These are phyloP conservation scores for Tricholaema leucomelas DNA, from an alignment of 2,113 vertebrate genomes.

Conservation along the genomic window DNA sequence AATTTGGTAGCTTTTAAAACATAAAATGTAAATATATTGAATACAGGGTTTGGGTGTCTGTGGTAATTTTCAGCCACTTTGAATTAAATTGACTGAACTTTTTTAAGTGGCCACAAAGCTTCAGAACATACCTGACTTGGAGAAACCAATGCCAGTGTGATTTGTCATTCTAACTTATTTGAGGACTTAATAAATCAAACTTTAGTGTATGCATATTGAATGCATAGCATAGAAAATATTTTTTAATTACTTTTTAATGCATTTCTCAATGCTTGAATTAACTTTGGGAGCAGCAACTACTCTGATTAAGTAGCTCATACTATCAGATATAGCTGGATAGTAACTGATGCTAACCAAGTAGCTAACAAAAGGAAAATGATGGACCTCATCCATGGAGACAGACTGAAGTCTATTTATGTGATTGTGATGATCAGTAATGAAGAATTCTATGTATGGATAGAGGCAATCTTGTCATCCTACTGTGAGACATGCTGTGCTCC, in stretches of 20 bases:
- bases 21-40: not conserved
- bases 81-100: not conserved
- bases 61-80: not conserved
- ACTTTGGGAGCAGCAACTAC: not conserved
- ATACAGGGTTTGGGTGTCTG: too few species aligned
- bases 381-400: not conserved
- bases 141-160: not conserved
- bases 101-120: not conserved
- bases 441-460: not conserved
- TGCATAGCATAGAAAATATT: not conserved
- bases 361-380: not conserved
- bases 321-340: not conserved
- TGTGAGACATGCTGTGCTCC: not conserved
- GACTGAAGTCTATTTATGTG: not conserved
- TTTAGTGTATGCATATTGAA: not conserved
- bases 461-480: not conserved
- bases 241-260: not conserved
- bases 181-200: not conserved
- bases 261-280: not conserved
- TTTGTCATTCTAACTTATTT: not conserved
- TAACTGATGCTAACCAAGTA: not conserved
- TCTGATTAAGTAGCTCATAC: not conserved
- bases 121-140: not conserved
- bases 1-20: not conserved
- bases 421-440: not conserved